These are phyloP conservation scores for Zootermopsis nevadensis DNA, from an alignment of 2,888 invertebrate species.

Conservation along the genomic window DNA sequence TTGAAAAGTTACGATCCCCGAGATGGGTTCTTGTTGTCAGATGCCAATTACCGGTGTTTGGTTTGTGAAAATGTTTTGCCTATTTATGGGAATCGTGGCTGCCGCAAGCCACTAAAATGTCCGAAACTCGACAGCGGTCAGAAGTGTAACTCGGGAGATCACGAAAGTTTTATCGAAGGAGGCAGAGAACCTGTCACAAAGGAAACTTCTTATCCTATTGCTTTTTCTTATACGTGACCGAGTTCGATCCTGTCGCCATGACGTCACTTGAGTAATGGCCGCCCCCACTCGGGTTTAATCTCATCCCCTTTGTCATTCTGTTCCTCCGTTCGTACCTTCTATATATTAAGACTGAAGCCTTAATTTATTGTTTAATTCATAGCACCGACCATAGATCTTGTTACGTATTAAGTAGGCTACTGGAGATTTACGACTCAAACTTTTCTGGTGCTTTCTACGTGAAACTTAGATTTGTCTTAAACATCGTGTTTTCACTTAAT, in stretches of 20 bases:
- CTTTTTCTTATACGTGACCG: not conserved
- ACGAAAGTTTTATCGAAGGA: not conserved
- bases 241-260: not conserved
- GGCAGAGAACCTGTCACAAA: not conserved
- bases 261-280: conserved; percentile 24
- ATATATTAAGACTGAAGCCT: conserved; percentile 9
- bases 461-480: no score
- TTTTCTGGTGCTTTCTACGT: not conserved
- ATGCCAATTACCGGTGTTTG: no score
- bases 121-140: no score
- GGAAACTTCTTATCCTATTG: not conserved
- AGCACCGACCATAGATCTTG: not conserved
- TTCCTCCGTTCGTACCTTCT: not conserved
- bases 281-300: conserved; percentile 9
- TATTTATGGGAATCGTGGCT: no score
- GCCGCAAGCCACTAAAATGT: no score
- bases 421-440: not conserved
- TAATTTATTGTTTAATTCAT: conserved; percentile 32
- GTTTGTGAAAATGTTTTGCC: no score
- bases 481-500: no score
- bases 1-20: no score
- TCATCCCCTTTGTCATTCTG: conserved; percentile 18
- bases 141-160: not conserved
- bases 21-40: no score
- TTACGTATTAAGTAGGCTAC: not conserved